Evolutionary conservation across 2,888 invertebrate species (phyloP).

Genomic region (Clitarchus hookeri): DNA sequence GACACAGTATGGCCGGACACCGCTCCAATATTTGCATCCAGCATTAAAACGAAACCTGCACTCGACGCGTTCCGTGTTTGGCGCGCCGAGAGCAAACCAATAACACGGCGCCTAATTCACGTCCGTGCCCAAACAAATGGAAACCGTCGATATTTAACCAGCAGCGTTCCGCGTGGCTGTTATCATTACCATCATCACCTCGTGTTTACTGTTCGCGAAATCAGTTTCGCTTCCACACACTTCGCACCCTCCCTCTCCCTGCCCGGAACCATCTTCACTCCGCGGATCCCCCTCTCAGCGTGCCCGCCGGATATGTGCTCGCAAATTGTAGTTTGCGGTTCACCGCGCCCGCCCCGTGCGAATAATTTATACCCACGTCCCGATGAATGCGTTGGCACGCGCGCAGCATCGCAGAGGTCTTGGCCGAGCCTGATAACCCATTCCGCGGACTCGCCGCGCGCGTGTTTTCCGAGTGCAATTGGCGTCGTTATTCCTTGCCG

Average conservation of each 20-base stretch:
- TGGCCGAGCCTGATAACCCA: not conserved
- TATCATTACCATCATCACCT: not conserved
- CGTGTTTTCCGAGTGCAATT: not conserved
- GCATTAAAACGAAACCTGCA: not conserved
- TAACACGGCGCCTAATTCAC: not conserved
- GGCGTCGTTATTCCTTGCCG: not conserved
- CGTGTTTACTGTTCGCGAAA: not conserved
- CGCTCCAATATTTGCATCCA: not conserved
- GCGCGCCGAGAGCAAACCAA: not conserved
- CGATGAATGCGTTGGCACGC: not conserved
- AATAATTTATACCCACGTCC: not conserved
- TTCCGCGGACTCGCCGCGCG: not conserved
- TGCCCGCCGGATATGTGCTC: not conserved
- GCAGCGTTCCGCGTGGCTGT: not conserved
- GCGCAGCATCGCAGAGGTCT: not conserved
- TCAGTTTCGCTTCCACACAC: not conserved
- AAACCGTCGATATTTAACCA: not conserved
- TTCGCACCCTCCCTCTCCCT: not conserved
- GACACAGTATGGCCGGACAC: not conserved
- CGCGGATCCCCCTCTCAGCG: not conserved
- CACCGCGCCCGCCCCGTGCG: not conserved
- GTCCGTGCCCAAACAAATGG: not conserved
- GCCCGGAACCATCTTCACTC: not conserved
- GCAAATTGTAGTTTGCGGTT: not conserved
- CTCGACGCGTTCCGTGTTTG: no score